Evolutionary conservation across 1,140 invertebrate genomes (phyloP).

Genomic region (Cephus cinctus): DNA sequence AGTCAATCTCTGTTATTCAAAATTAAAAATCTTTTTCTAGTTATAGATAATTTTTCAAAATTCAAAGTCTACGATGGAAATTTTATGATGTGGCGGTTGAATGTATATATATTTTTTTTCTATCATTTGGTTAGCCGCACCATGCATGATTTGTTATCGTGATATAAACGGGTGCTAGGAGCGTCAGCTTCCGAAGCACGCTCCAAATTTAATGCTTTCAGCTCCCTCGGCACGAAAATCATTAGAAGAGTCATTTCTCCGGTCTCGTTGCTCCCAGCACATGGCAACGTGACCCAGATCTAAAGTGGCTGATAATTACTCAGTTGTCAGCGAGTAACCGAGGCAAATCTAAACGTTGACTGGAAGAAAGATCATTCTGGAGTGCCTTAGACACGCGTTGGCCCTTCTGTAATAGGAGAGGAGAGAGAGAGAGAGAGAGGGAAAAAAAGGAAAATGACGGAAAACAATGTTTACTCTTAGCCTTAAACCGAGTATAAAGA

Average conservation of each 20-base stretch:
- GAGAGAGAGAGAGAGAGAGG: conserved; percentile 1
- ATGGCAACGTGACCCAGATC: conserved; percentile 32
- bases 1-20: too few relatives aligned
- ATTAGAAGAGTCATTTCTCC: conserved; percentile 6
- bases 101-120: too few relatives aligned
- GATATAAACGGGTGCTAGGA: too few relatives aligned
- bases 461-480: conserved; percentile 16
- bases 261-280: conserved; percentile 12
- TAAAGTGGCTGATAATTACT: conserved; percentile 39
- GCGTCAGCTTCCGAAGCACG: conserved; percentile 9
- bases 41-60: too few relatives aligned
- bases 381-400: conserved; percentile 13
- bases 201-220: conserved; percentile 2
- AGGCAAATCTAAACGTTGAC: conserved; percentile 25
- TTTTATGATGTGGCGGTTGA: too few relatives aligned
- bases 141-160: too few relatives aligned
- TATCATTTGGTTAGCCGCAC: too few relatives aligned
- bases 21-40: too few relatives aligned
- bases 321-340: conserved; percentile 24
- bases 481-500: not conserved
- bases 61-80: too few relatives aligned
- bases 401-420: not conserved
- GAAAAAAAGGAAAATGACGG: conserved; percentile 1
- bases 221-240: conserved; percentile 1
- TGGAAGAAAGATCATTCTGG: conserved; percentile 19